Evolutionary conservation across 2,888 invertebrate genomes (phyloP).

Genomic region (Linnaemya tessellans): DNA sequence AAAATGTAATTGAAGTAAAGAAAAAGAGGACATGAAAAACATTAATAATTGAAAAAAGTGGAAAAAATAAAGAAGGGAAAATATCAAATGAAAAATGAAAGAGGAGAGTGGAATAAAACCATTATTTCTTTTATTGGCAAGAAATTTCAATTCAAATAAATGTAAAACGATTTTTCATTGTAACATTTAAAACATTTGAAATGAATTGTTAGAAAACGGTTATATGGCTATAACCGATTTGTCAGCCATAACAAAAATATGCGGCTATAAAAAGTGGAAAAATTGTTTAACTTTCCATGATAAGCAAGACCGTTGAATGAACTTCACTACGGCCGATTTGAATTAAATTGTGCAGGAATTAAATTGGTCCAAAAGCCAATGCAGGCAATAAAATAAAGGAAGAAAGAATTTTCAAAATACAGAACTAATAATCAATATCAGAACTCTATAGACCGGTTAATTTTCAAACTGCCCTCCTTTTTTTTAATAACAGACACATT

Average conservation of each 20-base stretch:
- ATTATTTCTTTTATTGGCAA: neutral
- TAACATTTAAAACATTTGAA: neutral
- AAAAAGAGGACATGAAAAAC: neutral
- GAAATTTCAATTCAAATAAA: neutral
- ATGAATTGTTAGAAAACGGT: neutral
- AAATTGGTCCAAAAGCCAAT: too few relatives aligned
- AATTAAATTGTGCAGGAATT: too few relatives aligned
- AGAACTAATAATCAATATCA: neutral
- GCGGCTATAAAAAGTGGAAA: too few relatives aligned
- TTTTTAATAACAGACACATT: neutral
- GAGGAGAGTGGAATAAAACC: neutral
- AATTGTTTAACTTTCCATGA: too few relatives aligned
- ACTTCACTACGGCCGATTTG: too few relatives aligned
- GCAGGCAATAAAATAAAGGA: too few relatives aligned
- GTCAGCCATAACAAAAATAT: too few relatives aligned
- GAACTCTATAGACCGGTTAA: neutral
- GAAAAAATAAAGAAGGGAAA: neutral
- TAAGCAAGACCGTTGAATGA: too few relatives aligned
- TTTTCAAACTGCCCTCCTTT: neutral
- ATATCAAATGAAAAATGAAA: conserved; percentile 21
- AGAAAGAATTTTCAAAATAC: neutral
- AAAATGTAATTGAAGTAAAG: conserved; percentile 36
- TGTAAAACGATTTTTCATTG: neutral
- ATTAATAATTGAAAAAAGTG: neutral
- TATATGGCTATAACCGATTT: too few relatives aligned